Evolutionary conservation across 2,113 vertebrate species (phyloP).

Genomic region (Antechinus stuartii): DNA sequence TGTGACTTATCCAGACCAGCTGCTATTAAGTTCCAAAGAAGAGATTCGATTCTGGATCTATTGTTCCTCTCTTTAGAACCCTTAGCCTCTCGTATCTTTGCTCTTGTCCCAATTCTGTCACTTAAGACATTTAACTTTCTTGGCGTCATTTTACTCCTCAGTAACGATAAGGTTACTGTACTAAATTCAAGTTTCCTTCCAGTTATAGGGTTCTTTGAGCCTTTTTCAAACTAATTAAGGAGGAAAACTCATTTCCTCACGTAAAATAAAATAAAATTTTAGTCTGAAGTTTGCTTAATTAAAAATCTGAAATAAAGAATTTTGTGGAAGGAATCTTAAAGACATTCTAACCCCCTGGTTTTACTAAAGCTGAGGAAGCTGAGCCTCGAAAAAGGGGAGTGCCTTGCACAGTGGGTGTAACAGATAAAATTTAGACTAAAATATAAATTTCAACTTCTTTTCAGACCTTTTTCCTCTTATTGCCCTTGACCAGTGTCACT

Average conservation of each 20-base stretch:
- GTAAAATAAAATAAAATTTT: neutral
- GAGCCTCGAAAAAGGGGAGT: neutral
- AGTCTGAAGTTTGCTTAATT: neutral
- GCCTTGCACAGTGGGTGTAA: neutral
- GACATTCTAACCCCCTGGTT: neutral
- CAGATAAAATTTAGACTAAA: neutral
- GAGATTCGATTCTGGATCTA: neutral
- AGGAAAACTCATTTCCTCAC: neutral
- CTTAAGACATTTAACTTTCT: neutral
- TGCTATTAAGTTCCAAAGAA: neutral
- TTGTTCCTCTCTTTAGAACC: neutral
- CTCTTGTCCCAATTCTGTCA: neutral
- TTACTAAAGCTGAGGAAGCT: neutral
- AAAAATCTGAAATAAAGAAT: neutral
- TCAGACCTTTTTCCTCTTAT: neutral
- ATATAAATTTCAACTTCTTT: neutral
- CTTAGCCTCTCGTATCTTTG: neutral
- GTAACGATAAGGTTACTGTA: neutral
- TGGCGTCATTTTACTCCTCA: neutral
- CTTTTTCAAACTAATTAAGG: neutral
- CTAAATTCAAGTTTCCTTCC: neutral
- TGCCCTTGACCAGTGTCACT: neutral
- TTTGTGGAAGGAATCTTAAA: neutral
- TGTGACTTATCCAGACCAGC: neutral
- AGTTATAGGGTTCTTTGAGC: neutral